These are phyloP conservation scores for Strigamia maritima DNA, from an alignment of 2,888 invertebrate species.

Conservation along the genomic window DNA sequence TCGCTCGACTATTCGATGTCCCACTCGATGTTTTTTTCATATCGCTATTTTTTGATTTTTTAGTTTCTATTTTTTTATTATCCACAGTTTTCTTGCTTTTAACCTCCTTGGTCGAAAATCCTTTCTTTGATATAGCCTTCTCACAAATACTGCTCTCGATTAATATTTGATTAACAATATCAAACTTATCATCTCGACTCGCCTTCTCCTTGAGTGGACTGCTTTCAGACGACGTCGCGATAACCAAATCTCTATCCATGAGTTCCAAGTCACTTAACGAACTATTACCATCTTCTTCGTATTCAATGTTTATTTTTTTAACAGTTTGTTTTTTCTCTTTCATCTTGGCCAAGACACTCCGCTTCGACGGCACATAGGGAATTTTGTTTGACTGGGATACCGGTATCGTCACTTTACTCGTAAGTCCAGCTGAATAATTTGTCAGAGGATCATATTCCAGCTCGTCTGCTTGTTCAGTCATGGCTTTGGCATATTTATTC, in stretches of 20 bases:
- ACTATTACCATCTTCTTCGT: neutral
- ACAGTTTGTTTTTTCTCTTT: neutral
- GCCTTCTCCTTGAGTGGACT: conserved; percentile 26
- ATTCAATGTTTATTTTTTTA: neutral
- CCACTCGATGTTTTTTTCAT: conserved; percentile 25
- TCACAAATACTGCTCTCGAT: conserved; percentile 43
- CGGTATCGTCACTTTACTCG: conserved; percentile 1
- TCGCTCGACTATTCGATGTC: neutral
- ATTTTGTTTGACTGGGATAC: neutral
- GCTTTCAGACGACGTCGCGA: neutral
- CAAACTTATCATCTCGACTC: conserved; percentile 40
- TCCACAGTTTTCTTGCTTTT: neutral
- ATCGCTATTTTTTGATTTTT: neutral
- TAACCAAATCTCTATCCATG: neutral
- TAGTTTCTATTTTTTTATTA: neutral
- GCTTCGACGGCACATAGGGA: neutral
- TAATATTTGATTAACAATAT: conserved; percentile 44
- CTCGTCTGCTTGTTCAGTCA: neutral
- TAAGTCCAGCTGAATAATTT: conserved; percentile 36
- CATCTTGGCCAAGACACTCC: neutral
- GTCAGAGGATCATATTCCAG: conserved; percentile 44
- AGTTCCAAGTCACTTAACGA: neutral
- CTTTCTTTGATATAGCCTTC: conserved; percentile 26
- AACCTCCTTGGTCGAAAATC: neutral
- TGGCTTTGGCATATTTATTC: conserved; percentile 39